phyloP scores from a whole-genome alignment of 37 sponge, comb jelly and placozoan species.

The Bolinopsis microptera region DNA sequence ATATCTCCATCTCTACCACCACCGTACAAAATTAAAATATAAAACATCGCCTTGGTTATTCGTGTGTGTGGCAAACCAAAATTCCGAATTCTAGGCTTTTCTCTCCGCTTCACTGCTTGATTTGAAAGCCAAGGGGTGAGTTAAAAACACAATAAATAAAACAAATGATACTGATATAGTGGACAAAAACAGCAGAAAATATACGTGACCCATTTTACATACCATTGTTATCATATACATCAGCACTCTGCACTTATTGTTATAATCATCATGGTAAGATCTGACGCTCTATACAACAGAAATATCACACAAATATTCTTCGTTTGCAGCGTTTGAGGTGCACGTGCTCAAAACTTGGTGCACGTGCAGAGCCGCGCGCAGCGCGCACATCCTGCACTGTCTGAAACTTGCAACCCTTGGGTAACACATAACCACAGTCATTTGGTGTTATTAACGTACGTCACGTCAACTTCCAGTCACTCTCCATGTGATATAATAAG shows the following conservation, averaged over 20 bases:
- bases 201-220: conserved; percentile 22
- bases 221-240: background rate
- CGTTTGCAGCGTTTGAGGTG: too few relatives aligned
- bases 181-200: conserved; percentile 59
- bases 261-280: background rate
- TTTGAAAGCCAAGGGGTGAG: conserved; percentile 2
- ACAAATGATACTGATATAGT: conserved; percentile 26
- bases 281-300: background rate
- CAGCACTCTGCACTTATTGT: background rate
- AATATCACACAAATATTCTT: background rate
- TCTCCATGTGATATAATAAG: conserved; percentile 54
- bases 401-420: background rate
- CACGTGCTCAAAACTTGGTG: background rate
- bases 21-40: conserved; percentile 29
- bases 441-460: too few relatives aligned
- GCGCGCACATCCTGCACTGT: background rate
- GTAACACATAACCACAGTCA: too few relatives aligned
- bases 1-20: background rate
- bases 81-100: background rate
- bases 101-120: background rate
- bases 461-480: conserved; percentile 59
- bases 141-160: conserved; percentile 61
- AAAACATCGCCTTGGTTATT: conserved; percentile 29
- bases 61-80: background rate
- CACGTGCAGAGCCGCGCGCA: background rate